Conservation (phyloP, 2,113 vertebrate species). For the Noctilio leporinus region DNA sequence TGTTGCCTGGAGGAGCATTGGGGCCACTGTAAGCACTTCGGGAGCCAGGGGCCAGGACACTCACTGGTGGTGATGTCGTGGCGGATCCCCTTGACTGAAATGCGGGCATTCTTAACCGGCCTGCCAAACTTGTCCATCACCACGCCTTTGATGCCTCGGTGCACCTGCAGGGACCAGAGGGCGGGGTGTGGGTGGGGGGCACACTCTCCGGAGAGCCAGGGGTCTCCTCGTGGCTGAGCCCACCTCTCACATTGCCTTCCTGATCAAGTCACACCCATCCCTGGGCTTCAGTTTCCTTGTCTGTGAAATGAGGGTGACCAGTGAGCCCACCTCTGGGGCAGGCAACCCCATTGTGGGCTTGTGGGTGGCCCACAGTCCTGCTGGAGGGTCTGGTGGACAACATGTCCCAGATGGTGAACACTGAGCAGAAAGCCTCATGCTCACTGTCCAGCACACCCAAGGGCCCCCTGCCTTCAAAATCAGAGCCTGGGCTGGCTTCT, state of each 20-base stretch:
- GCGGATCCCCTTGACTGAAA: conserved; percentile 88
- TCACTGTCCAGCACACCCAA: background rate
- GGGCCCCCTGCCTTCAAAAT: background rate
- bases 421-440: rapidly evolving
- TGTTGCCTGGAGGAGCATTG: rapidly evolving
- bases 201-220: rapidly evolving
- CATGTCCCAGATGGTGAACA: background rate
- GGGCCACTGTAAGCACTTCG: rapidly evolving
- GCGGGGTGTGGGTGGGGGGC: rapidly evolving
- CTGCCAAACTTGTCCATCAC: conserved; percentile 88
- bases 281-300: background rate
- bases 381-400: rapidly evolving
- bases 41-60: background rate
- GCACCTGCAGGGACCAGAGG: conserved; percentile 80
- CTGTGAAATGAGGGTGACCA: background rate
- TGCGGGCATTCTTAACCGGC: conserved; percentile 89
- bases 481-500: rapidly evolving
- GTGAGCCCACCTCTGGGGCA: background rate
- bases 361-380: rapidly evolving
- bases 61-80: conserved; percentile 94
- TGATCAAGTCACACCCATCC: background rate
- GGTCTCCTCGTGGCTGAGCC: background rate
- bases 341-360: rapidly evolving
- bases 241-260: rapidly evolving
- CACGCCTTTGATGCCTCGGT: conserved; percentile 93